Conservation (phyloP, 2,797 vertebrate genomes). For the Sardinella longiceps region DNA sequence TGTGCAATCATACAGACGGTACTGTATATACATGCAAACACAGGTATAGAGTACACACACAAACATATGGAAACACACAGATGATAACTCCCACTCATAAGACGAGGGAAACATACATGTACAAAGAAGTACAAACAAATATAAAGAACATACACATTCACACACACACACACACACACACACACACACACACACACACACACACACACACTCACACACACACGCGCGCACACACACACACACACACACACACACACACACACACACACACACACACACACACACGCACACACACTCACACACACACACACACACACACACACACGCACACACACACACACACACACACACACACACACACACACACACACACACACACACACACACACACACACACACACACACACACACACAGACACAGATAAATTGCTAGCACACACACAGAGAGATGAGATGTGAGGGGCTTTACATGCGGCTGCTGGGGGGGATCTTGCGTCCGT, state of each 20-base stretch:
- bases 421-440: not conserved
- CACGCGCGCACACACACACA: not conserved
- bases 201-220: conserved; percentile 8
- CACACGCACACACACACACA: not conserved
- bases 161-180: not conserved
- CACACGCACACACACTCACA: conserved; percentile 10
- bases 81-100: not conserved
- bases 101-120: not conserved
- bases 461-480: conserved; percentile 92
- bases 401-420: conserved; percentile 14
- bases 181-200: not conserved
- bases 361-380: not conserved
- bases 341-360: not conserved
- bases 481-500: conserved; percentile 95
- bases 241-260: not conserved
- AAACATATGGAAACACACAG: not conserved
- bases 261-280: not conserved
- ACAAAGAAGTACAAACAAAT: not conserved
- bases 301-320: not conserved
- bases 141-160: no score
- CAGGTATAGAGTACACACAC: not conserved
- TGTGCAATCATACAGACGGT: not conserved
- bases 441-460: conserved; percentile 29
- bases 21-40: not conserved
- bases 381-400: not conserved